These are phyloP conservation scores for Ectropis grisescens DNA, from an alignment of 1,140 invertebrate species.

Conservation along the genomic window DNA sequence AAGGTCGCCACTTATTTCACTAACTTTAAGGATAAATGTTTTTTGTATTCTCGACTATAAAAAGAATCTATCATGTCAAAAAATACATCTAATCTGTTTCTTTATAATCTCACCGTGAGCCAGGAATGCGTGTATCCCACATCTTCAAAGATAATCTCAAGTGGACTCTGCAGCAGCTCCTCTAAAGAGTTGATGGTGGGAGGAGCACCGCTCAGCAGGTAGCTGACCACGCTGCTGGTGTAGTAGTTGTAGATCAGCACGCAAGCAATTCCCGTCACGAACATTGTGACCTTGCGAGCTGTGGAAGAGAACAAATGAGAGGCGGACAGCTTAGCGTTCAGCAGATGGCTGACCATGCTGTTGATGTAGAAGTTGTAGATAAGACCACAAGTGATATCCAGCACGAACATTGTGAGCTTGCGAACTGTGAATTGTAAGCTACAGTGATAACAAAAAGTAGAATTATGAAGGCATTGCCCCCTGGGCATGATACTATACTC, in stretches of 20 bases:
- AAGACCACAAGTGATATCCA: constrained; percentile 38
- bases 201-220: constrained; percentile 50
- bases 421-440: constrained; percentile 18
- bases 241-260: constrained; percentile 66
- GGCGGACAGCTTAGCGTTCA: too few relatives aligned
- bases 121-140: constrained; percentile 57
- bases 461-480: too few relatives aligned
- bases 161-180: constrained; percentile 40
- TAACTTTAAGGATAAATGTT: too few relatives aligned
- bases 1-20: too few relatives aligned
- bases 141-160: constrained; percentile 58
- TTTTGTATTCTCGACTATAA: too few relatives aligned
- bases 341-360: constrained; percentile 55
- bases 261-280: constrained; percentile 44
- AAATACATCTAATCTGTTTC: too few relatives aligned
- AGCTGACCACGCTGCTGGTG: constrained; percentile 63
- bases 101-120: constrained; percentile 35
- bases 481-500: too few relatives aligned
- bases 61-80: too few relatives aligned
- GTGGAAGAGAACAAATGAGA: too few relatives aligned
- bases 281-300: constrained; percentile 42
- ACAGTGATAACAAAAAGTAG: too few relatives aligned
- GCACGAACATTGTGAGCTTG: constrained; percentile 38
- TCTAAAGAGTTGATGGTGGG: constrained; percentile 38
- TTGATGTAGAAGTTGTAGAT: constrained; percentile 63